Percentiles rank a stretch among this genome's conserved stretches.
phyloP scores from a whole-genome alignment of 2,113 vertebrate genomes.

The Capreolus pygargus region DNA sequence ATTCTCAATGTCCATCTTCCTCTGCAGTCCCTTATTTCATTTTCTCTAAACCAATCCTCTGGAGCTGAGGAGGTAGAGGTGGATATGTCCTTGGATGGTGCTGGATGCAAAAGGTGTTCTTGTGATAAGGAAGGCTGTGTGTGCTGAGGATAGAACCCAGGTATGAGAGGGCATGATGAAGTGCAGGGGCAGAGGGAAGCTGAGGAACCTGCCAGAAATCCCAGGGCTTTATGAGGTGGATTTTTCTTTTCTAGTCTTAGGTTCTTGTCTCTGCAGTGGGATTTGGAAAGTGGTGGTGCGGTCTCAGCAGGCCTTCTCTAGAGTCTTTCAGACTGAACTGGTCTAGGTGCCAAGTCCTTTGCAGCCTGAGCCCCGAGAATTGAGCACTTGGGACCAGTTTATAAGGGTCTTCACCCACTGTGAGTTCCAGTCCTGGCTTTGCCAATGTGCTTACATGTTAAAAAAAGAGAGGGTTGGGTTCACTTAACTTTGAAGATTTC shows the following conservation, averaged over 20 bases:
- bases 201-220: not conserved
- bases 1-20: not conserved
- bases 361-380: not conserved
- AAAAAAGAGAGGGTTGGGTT: slow-evolving; percentile 12
- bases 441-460: not conserved
- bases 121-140: not conserved
- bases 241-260: not conserved
- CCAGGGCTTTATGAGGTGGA: not conserved
- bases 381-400: not conserved
- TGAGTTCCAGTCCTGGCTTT: slow-evolving; percentile 5
- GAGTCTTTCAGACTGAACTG: not conserved
- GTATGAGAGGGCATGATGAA: not conserved
- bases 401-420: not conserved
- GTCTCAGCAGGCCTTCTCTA: not conserved
- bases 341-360: not conserved
- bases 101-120: not conserved
- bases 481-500: not conserved
- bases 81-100: not conserved
- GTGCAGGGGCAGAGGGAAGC: not conserved
- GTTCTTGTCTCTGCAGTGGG: not conserved
- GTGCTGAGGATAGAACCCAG: not conserved
- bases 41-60: slow-evolving; percentile 4
- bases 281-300: not conserved
- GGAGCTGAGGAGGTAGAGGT: slow-evolving; percentile 3
- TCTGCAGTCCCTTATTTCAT: not conserved